Conservation (phyloP, 2,888 invertebrate species). For the Dynastes maya region DNA sequence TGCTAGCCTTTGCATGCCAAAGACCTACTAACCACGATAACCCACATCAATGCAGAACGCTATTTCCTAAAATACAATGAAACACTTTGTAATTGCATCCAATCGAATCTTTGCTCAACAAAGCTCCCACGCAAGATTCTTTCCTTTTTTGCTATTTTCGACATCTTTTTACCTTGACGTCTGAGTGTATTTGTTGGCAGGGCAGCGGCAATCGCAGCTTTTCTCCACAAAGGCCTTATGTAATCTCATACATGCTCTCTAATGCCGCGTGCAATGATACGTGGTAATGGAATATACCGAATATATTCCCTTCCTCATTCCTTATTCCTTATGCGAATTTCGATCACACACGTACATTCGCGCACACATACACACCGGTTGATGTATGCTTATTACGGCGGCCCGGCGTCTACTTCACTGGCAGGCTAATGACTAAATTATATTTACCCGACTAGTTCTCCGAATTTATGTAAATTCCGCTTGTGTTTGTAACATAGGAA, state of each 20-base stretch:
- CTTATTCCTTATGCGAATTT: constrained; percentile 31
- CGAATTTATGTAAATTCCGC: constrained; percentile 30
- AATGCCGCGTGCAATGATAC: constrained; percentile 33
- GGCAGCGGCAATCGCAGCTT: neutral
- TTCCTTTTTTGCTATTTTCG: no score
- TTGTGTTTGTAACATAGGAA: constrained; percentile 17
- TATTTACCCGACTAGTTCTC: constrained; percentile 28
- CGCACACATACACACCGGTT: neutral
- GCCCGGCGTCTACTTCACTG: constrained; percentile 6
- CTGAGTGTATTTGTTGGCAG: neutral
- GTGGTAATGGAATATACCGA: constrained; percentile 26
- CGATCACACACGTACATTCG: constrained; percentile 4
- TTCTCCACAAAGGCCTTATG: constrained; percentile 1
- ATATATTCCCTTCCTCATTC: constrained; percentile 19
- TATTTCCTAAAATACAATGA: no score
- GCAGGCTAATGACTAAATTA: constrained; percentile 31
- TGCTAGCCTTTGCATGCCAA: no score
- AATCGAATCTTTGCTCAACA: no score
- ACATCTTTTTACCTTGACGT: no score
- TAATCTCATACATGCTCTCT: constrained; percentile 21
- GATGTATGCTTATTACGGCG: constrained; percentile 16
- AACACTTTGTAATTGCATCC: no score
- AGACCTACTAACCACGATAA: no score
- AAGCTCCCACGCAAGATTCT: no score
- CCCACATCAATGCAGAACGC: no score